phyloP scores from a whole-genome alignment of 1,140 invertebrate species.

The Littorina saxatilis region DNA sequence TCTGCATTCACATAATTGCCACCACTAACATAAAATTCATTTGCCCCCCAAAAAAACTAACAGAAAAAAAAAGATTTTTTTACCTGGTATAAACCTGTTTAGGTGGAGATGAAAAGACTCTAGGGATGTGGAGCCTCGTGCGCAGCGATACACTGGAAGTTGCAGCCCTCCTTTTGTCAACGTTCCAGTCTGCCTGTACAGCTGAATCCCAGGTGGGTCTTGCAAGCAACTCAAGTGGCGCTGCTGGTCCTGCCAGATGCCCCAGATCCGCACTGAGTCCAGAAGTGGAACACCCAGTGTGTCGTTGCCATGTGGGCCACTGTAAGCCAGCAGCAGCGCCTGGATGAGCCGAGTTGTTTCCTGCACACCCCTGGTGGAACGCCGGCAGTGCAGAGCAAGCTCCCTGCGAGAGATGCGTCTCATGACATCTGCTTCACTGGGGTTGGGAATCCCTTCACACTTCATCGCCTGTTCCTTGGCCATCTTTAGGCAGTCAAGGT shows the following conservation, averaged over 20 bases:
- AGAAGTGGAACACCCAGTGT: constrained; percentile 56
- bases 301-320: constrained; percentile 47
- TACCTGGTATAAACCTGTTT: constrained; percentile 39
- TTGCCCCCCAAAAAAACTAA: no score
- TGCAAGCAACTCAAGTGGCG: constrained; percentile 57
- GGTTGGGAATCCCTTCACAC: not conserved
- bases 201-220: constrained; percentile 49
- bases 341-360: constrained; percentile 43
- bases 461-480: constrained; percentile 52
- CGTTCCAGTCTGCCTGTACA: constrained; percentile 48
- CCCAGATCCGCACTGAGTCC: constrained; percentile 36
- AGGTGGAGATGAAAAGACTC: constrained; percentile 41
- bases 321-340: constrained; percentile 32
- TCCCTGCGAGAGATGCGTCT: constrained; percentile 37
- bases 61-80: no score
- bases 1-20: no score
- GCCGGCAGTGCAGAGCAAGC: constrained; percentile 52
- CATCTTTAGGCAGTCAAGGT: constrained; percentile 41
- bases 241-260: constrained; percentile 48
- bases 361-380: constrained; percentile 45
- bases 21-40: no score
- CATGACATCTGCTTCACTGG: constrained; percentile 40
- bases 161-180: constrained; percentile 39
- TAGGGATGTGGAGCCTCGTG: constrained; percentile 40
- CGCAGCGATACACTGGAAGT: constrained; percentile 36